phyloP scores from a whole-genome alignment of 2,797 vertebrate genomes.

The Chiloscyllium punctatum region DNA sequence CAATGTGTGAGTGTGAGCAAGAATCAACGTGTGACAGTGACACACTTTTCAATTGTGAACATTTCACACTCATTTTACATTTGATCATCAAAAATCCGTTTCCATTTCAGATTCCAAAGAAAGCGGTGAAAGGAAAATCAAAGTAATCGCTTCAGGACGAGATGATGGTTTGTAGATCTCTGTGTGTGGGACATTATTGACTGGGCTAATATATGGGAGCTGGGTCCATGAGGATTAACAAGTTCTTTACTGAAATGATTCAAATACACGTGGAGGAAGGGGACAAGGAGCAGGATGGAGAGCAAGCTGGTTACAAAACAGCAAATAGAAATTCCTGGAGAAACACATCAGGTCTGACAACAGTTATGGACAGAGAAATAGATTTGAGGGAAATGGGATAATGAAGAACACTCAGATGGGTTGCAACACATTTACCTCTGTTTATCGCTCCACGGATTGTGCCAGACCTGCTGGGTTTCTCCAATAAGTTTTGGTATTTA shows the following conservation, averaged over 20 bases:
- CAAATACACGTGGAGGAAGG: neutral
- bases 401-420: no score
- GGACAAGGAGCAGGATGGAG: neutral
- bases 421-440: no score
- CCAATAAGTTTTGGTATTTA: no score
- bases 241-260: neutral
- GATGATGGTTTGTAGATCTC: neutral
- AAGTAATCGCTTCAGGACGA: neutral
- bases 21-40: neutral
- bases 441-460: no score
- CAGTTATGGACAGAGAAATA: no score
- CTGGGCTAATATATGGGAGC: neutral
- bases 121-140: neutral
- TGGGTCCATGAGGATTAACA: neutral
- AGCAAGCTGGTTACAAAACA: no score
- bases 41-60: neutral
- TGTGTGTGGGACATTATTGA: neutral
- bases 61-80: neutral
- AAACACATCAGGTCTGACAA: no score
- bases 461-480: no score
- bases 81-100: neutral
- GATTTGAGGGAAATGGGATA: no score
- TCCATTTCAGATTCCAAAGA: constrained; percentile 2
- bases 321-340: no score
- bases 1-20: neutral